A percentile compares a stretch with the other conserved stretches of the same genome.
Evolutionary conservation across 2,797 vertebrate species (phyloP).

Genomic region (Urosaurus nigricauda): DNA sequence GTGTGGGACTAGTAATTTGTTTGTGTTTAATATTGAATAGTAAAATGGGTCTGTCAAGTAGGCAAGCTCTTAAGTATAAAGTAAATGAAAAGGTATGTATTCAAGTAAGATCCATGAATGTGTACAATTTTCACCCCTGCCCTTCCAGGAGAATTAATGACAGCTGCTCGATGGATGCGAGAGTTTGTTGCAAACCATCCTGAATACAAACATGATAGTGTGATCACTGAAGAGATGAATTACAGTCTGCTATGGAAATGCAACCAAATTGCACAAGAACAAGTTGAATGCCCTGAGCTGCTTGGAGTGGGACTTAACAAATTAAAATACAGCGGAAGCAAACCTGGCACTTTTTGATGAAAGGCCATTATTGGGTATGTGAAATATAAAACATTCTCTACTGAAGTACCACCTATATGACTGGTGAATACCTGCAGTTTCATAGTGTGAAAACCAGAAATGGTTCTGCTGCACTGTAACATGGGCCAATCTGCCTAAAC

Average conservation of each 20-base stretch:
- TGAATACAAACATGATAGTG: conserved; percentile 94
- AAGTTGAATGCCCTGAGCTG: conserved; percentile 91
- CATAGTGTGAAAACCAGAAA: conserved; percentile 84
- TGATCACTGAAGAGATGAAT: conserved; percentile 95
- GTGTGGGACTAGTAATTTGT: background rate
- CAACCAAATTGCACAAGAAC: conserved; percentile 89
- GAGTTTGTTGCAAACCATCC: conserved; percentile 92
- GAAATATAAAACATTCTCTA: conserved; percentile 45
- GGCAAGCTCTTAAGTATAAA: background rate
- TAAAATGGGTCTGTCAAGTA: background rate
- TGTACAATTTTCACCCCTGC: conserved; percentile 26
- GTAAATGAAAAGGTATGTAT: background rate
- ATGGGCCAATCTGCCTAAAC: conserved; percentile 71
- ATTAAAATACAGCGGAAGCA: conserved; percentile 82
- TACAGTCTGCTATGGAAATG: conserved; percentile 92
- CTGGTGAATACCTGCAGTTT: conserved; percentile 64
- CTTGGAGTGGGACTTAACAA: conserved; percentile 89
- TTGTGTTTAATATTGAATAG: background rate
- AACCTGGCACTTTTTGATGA: conserved; percentile 70
- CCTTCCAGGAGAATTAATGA: conserved; percentile 93
- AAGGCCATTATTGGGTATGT: conserved; percentile 44
- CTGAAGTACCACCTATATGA: conserved; percentile 51
- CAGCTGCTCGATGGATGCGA: conserved; percentile 97
- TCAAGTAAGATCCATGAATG: background rate
- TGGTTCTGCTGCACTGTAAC: conserved; percentile 69